These are phyloP conservation scores for Nezara viridula DNA, from an alignment of 2,888 invertebrate species.

Conservation along the genomic window DNA sequence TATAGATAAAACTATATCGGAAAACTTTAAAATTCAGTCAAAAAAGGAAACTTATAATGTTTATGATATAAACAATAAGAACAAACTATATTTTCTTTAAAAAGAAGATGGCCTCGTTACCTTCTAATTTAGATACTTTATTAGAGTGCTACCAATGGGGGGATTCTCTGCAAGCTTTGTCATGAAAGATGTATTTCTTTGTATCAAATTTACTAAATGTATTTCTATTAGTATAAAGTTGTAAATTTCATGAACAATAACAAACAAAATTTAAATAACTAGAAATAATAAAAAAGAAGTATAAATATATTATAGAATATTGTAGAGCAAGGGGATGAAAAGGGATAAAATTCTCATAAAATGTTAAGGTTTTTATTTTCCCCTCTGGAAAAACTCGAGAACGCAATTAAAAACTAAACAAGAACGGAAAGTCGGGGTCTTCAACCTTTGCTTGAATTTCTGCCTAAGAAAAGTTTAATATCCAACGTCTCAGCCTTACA, in stretches of 20 bases:
- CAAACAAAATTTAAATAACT: neutral
- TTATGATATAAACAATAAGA: too few relatives aligned
- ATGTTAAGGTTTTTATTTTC: neutral
- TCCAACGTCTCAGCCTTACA: neutral
- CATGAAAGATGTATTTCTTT: too few relatives aligned
- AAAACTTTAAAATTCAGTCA: neutral
- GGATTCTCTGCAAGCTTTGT: too few relatives aligned
- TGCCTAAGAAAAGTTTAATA: constrained; percentile 15
- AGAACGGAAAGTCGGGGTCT: neutral
- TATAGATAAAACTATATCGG: neutral
- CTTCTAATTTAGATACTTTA: too few relatives aligned
- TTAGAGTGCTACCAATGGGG: too few relatives aligned
- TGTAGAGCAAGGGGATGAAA: neutral
- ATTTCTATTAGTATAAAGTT: neutral
- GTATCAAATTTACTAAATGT: too few relatives aligned
- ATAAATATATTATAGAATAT: neutral
- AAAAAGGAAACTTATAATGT: too few relatives aligned
- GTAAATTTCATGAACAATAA: neutral
- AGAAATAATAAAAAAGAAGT: neutral
- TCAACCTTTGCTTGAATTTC: constrained; percentile 34
- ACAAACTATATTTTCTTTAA: too few relatives aligned
- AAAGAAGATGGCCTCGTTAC: too few relatives aligned
- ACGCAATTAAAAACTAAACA: constrained; percentile 24
- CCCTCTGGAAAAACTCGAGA: neutral
- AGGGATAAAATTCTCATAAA: neutral